Percentiles rank a stretch among this genome's conserved stretches.
These are phyloP conservation scores for Neoitamus cyanurus DNA, from an alignment of 2,888 invertebrate species.

Conservation along the genomic window DNA sequence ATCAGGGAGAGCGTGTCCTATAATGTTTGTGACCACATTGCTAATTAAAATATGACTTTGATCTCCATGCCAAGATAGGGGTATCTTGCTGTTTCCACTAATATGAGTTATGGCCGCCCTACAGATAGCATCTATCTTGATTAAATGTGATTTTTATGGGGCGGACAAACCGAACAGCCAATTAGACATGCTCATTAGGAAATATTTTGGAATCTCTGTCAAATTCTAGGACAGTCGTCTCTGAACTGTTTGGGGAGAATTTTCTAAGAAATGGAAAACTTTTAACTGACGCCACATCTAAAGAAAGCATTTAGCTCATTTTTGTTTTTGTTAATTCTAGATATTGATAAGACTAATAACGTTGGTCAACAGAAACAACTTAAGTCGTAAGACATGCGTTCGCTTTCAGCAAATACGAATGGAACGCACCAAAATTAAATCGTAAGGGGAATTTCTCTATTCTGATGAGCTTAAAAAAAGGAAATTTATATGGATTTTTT, in stretches of 20 bases:
- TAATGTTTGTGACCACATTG: neutral
- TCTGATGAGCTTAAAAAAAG: no score
- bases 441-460: no score
- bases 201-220: neutral
- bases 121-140: neutral
- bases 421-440: no score
- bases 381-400: no score
- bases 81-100: neutral
- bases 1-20: neutral
- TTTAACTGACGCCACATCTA: neutral
- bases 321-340: no score
- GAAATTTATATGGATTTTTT: no score
- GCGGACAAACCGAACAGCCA: neutral
- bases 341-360: neutral
- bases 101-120: neutral
- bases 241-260: neutral
- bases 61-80: neutral
- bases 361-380: neutral
- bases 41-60: conserved; percentile 31
- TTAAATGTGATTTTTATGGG: neutral
- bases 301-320: no score
- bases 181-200: neutral
- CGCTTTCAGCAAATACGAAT: no score
- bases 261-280: neutral
- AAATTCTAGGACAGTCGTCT: neutral